phyloP scores from a whole-genome alignment of 2,113 vertebrate genomes.

The Cavia aperea region DNA sequence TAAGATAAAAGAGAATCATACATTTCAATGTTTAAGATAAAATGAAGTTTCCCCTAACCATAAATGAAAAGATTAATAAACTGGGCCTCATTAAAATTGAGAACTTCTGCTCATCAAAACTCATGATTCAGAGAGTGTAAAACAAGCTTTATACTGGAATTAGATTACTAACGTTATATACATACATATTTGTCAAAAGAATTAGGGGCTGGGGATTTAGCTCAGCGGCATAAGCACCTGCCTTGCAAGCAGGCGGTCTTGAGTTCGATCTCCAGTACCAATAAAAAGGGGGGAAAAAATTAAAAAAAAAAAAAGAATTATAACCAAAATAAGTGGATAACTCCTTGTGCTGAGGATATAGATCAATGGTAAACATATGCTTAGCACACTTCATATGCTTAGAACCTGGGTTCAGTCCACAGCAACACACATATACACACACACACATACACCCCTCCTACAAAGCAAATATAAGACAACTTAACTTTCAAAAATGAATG shows the following conservation, averaged over 20 bases:
- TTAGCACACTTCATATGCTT: not conserved
- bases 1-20: not conserved
- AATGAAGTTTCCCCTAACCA: not conserved
- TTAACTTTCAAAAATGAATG: not conserved
- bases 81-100: conserved; percentile 3
- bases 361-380: not conserved
- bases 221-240: no score
- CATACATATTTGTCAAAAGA: not conserved
- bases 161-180: not conserved
- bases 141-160: not conserved
- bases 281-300: no score
- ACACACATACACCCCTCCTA: not conserved
- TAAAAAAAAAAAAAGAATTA: no score
- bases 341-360: no score
- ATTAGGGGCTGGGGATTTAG: no score
- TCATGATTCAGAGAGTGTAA: conserved; percentile 1
- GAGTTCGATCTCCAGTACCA: no score
- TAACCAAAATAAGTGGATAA: no score
- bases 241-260: no score
- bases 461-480: not conserved
- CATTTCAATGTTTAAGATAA: conserved; percentile 34
- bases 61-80: conserved; percentile 36
- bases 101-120: not conserved
- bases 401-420: not conserved
- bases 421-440: not conserved